Evolutionary conservation across 2,113 vertebrate species (phyloP), one percentile per base, ranked within the genome.

Genomic region (Bagarius yarrelli): DNA sequence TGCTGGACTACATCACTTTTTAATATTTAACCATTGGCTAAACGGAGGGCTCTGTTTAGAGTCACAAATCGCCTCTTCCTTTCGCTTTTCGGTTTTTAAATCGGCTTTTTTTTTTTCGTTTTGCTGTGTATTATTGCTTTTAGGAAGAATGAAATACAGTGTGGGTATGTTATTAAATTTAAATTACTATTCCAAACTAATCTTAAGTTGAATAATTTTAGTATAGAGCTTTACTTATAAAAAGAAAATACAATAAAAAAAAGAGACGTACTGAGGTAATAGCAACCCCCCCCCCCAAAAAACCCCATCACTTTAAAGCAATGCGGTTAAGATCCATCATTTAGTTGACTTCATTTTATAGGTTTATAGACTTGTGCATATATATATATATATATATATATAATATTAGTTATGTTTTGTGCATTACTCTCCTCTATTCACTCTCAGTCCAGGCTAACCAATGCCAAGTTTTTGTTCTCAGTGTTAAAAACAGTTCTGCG

Each of bases 401-500:
- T n/a, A n/a, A n/a, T n/a, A 70, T 21, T 12, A 32, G 14, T 53
- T 36, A 77, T 71, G 83, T 34, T 81, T 72, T 81, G 25, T 72
- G 64, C 56, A 77, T 84, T 81, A 80, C 73, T 53, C 53, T 23
- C 23, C n/a, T n/a, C n/a, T n/a, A n/a, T n/a, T 67, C 61, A 34
- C 6, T 18, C 61, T 18, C 61, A 34, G 60, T 4, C 16, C 71
- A 34, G 25, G 47, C 69, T 71, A 50, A 50, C 16, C 40, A 50
- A 47, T 8, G 13, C 23, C 40, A 27, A 4, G 25, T 52, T 71
- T 71, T 71, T 40, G 44, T 36, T 25, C 67, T 53, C 47, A 23
- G 56, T 82, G 78, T 78, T 60, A 74, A 78, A 77, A 78, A 79
- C 50, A 63, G 25, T 61, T 61, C 80, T 44, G 34, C 50, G 18